Conservation (phyloP, 2,113 vertebrate genomes). For the Lepus americanus region DNA sequence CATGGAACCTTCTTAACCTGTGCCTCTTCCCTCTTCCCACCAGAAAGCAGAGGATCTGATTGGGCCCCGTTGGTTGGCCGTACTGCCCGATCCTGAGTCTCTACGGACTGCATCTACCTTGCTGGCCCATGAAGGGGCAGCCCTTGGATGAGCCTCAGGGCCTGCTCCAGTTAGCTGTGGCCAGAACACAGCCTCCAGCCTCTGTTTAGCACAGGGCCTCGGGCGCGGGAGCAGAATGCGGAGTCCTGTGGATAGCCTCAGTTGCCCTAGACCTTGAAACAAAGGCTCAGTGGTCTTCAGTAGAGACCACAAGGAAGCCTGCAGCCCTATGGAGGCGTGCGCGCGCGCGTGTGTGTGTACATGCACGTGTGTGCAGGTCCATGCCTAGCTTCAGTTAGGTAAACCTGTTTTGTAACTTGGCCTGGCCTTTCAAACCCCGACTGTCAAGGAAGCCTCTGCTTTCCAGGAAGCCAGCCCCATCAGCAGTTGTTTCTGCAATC, state of each 20-base stretch:
- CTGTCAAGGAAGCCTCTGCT: slow-evolving; percentile 75
- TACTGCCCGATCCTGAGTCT: background rate
- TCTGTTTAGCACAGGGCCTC: background rate
- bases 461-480: slow-evolving; percentile 79
- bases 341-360: background rate
- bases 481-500: slow-evolving; percentile 75
- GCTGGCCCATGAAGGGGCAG: background rate
- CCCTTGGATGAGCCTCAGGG: background rate
- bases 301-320: slow-evolving; percentile 29
- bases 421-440: slow-evolving; percentile 67
- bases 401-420: slow-evolving; percentile 69
- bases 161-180: background rate
- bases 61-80: background rate
- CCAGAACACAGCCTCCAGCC: background rate
- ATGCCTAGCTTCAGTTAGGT: slow-evolving; percentile 32
- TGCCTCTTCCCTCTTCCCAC: slow-evolving; percentile 1
- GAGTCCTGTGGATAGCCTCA: background rate
- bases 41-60: background rate
- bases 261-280: slow-evolving; percentile 26
- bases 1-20: background rate
- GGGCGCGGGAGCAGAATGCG: background rate
- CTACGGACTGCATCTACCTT: background rate
- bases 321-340: background rate
- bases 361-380: background rate
- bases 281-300: background rate